Evolutionary conservation across 23 tunicate genomes (phyloP).

Genomic region (Phallusia fumigata): DNA sequence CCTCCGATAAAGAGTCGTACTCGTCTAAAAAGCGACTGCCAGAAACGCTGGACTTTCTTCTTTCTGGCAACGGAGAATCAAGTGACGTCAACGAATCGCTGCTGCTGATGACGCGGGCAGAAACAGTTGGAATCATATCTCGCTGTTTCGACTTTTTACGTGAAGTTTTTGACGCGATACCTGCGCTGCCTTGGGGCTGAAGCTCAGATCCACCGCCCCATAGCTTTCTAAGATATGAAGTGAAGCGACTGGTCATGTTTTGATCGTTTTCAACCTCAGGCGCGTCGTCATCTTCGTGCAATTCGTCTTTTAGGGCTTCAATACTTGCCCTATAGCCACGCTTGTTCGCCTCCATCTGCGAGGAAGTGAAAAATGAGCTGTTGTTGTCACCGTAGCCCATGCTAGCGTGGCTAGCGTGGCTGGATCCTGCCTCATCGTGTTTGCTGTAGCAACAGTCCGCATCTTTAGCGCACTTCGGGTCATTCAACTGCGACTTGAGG

Average conservation of each 20-base stretch:
- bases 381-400: not conserved
- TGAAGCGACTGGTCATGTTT: not conserved
- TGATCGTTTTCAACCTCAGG: not conserved
- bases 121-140: conserved; percentile 19
- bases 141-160: not conserved
- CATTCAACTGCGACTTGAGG: conserved; percentile 12
- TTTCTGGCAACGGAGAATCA: not conserved
- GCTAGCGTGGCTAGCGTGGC: too few relatives aligned
- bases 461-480: conserved; percentile 17
- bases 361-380: not conserved
- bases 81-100: not conserved
- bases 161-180: not conserved
- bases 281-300: conserved; percentile 19
- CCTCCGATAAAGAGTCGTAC: conserved; percentile 79
- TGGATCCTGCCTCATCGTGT: not conserved
- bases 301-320: not conserved
- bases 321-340: conserved; percentile 26
- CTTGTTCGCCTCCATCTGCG: conserved; percentile 27
- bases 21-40: not conserved
- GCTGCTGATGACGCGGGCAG: conserved; percentile 30
- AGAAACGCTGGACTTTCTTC: too few relatives aligned
- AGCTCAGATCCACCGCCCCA: not conserved
- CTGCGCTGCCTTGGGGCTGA: not conserved
- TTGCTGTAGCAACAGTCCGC: conserved; percentile 21
- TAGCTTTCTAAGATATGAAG: not conserved